Base-by-base conservation (phyloP, 2,797 vertebrate species). In the Crypturellus tataupa region DNA sequence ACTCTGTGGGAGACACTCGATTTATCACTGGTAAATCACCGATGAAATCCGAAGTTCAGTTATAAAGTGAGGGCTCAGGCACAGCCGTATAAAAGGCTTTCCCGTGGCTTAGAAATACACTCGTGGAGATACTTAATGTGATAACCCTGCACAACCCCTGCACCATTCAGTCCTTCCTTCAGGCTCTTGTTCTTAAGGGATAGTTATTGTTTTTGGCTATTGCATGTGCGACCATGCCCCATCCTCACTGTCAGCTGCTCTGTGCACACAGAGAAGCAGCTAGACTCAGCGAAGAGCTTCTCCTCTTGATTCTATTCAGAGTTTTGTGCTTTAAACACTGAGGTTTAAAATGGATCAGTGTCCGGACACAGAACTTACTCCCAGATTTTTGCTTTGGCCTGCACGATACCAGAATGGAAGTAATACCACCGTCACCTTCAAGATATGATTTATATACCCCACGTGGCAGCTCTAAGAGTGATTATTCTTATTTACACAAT, bases 21-120 rank as follows among this genome's bases (percentile, higher is more conserved):
- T 96, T 93, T 87, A 89, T 91, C 93, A 91, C 93, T 91, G 94
- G 94, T 93, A 96, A 94, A 94, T 96, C 91, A 83, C 87, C 82
- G 95, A 94, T 93, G 93, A 96, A 96, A 96, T 87, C 85, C 87
- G 35, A 93, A 88, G 89, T 91, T 94, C 87, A 92, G 92, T 90
- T 94, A 91, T 78, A 91, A 94, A 95, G 79, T 7, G n/a, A 97
- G 42, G 89, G 81, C 81, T 95, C 93, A 93, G 82, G 72, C 95
- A 37, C 69, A 85, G 93, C 53, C 51, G 25, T 90, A 71, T 71
- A 49, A 90, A 94, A 94, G 76, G 72, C 84, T 96, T 95, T 89
- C 16, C 44, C 19, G 44, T 53, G 58, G 78, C 85, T 95, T 82
- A 95, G 77, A 86, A 80, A 93, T 31, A 80, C 33, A 46, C 65